Conservation (phyloP, 2,888 invertebrate genomes). For the Arenicola marina region DNA sequence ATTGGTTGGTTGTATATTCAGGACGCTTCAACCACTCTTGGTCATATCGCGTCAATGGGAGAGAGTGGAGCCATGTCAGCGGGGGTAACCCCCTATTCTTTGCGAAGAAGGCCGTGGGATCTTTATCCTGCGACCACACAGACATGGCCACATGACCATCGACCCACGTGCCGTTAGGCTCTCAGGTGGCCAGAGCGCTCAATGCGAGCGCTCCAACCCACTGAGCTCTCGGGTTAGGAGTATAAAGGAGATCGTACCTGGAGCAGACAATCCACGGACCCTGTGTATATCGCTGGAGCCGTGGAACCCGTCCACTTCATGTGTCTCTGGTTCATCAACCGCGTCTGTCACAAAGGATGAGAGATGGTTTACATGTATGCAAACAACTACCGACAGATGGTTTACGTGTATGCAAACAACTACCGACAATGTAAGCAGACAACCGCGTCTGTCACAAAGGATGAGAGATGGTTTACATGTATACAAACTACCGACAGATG, state of each 20-base stretch:
- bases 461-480: not conserved
- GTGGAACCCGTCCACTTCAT: conserved; percentile 58
- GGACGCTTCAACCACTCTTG: no score
- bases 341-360: conserved; percentile 70
- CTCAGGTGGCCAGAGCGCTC: no score
- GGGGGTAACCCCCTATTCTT: no score
- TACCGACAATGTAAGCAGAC: not conserved
- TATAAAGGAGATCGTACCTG: conserved; percentile 65
- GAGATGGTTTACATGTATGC: not conserved
- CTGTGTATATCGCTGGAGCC: conserved; percentile 70
- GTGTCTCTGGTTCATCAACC: conserved; percentile 88
- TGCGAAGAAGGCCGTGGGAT: no score
- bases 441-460: not conserved
- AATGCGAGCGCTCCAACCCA: no score
- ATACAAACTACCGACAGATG: not conserved
- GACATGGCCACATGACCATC: no score
- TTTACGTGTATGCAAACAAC: not conserved
- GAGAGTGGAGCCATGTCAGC: no score
- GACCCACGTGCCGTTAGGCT: no score
- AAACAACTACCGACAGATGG: not conserved
- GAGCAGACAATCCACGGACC: conserved; percentile 81
- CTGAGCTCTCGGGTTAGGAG: not conserved
- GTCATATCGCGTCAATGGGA: no score
- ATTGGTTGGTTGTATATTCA: no score
- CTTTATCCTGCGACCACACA: no score